Conservation (phyloP, 2,797 vertebrate genomes). For the Thunnus albacares region DNA sequence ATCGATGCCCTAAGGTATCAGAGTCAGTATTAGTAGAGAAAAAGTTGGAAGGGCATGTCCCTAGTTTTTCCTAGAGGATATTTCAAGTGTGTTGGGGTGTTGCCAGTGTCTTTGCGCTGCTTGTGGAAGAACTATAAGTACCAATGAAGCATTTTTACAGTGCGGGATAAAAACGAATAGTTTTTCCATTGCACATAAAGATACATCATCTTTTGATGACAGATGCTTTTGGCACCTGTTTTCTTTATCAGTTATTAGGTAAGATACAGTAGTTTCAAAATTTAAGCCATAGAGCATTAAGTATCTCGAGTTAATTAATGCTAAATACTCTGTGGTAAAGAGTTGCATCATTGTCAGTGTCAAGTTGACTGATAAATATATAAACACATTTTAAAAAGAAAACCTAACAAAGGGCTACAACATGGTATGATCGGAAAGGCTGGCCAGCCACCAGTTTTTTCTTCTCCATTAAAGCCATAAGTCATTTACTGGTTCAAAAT, state of each 20-base stretch:
- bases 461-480: constrained; percentile 22
- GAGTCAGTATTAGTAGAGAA: no score
- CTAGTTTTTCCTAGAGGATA: background rate
- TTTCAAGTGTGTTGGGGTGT: background rate
- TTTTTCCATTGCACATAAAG: background rate
- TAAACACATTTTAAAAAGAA: background rate
- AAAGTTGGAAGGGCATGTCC: no score
- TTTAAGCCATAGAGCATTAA: no score
- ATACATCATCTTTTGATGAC: background rate
- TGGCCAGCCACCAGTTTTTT: constrained; percentile 1
- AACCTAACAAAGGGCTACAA: background rate
- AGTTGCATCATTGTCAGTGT: background rate
- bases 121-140: background rate
- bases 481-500: constrained; percentile 21
- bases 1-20: no score
- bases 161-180: background rate
- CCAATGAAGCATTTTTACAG: background rate
- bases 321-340: background rate
- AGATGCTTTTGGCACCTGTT: background rate
- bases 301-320: background rate
- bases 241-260: background rate
- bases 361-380: background rate
- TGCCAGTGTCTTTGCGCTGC: background rate
- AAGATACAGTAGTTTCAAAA: no score
- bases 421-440: no score